Base-by-base conservation (phyloP, 1,140 invertebrate genomes). In the Microplitis demolitor region DNA sequence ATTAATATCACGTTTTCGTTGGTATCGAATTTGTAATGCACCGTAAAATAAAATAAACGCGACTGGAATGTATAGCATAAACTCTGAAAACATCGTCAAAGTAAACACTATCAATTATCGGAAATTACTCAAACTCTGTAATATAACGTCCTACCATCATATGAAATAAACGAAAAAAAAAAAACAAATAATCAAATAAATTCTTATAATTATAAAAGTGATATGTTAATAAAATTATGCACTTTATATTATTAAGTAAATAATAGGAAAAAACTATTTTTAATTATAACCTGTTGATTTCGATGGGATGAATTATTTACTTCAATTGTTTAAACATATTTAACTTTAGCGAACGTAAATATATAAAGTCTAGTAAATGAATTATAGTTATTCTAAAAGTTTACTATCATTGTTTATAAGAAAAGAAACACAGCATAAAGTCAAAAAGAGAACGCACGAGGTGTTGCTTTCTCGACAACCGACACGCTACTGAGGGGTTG, bases 401-500 rank as follows among this genome's bases (percentile, higher is more conserved):
- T 14, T 69, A 45, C 45, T 39, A 61, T 3, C 0, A 35, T 56
- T 45, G 4, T 53, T 69, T 31, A 4, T 0, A 6, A 14, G 35
- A 24, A 63, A 63, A 24, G 51, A 61, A 11, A 61, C 14, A 61
- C 37, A 45, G 37, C 45, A 24, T 34, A 11, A 16, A 51, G 31
- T 53, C 13, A 37, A 66, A 39, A 31, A 14, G 35, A 8, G n/a
- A 58, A 14, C 31, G n/a, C 51, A 37, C 34, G 4, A 71, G 62
- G 39, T 78, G 61, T 75, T 66, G 73, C 71, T 66, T 73, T 71
- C 72, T 66, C 77, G 69, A 73, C 77, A 69, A 77, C 72, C 77
- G 71, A 73, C 80, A 79, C 82, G 76, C 74, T 77, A 84, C 83
- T 84, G 83, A 82, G 77, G 80, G 80, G 76, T 77, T 67, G 35